phyloP scores from a whole-genome alignment of 2,113 vertebrate species.

The Sialia sialis region DNA sequence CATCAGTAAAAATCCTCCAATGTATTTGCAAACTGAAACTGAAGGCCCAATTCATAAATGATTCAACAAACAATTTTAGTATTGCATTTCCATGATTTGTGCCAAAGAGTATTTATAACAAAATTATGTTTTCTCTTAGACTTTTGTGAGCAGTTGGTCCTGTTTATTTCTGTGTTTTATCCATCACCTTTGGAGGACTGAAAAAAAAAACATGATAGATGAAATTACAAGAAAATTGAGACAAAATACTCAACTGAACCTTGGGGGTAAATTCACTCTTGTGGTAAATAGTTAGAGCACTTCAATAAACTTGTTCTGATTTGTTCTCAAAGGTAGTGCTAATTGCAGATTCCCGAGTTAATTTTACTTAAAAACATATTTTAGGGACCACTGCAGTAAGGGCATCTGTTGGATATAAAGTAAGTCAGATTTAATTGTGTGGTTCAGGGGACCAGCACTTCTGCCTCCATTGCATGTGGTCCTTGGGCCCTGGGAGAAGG shows the following conservation, averaged over 20 bases:
- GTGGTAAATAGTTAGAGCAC: conserved; percentile 11
- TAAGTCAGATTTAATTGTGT: neutral
- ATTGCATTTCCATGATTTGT: conserved; percentile 57
- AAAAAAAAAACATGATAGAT: conserved; percentile 43
- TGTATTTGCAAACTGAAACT: conserved; percentile 57
- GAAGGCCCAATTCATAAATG: conserved; percentile 65
- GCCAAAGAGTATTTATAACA: conserved; percentile 66
- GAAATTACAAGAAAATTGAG: conserved; percentile 64
- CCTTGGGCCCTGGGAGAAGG: neutral
- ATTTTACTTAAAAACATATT: conserved; percentile 52
- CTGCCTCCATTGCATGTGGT: neutral
- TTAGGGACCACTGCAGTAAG: conserved; percentile 7
- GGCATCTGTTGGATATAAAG: neutral
- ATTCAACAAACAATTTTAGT: conserved; percentile 71
- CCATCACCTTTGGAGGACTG: conserved; percentile 61
- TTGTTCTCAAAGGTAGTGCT: conserved; percentile 26
- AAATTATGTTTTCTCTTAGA: conserved; percentile 63
- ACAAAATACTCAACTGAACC: conserved; percentile 52
- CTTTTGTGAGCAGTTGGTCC: conserved; percentile 60
- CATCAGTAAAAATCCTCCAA: neutral
- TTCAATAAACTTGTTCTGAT: conserved; percentile 47
- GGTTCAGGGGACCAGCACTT: neutral
- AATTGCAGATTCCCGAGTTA: conserved; percentile 44
- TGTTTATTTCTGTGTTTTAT: conserved; percentile 66
- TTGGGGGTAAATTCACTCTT: conserved; percentile 10